Conservation (phyloP, 2,113 vertebrate species). For the Porphyrio hochstetteri region DNA sequence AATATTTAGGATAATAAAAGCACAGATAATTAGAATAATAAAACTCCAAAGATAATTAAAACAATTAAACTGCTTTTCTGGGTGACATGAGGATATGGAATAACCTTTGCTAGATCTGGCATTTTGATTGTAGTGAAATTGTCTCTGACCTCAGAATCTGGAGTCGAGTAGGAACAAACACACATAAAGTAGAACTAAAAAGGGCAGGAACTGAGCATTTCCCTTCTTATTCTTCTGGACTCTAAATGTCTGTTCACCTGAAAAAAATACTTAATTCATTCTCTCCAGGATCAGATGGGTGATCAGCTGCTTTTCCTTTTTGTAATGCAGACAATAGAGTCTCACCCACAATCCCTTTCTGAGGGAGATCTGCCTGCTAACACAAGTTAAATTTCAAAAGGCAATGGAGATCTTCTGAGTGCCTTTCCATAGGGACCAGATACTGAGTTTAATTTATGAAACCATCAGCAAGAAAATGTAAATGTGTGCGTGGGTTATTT, state of each 20-base stretch:
- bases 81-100: not conserved
- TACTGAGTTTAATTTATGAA: not conserved
- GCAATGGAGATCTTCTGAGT: not conserved
- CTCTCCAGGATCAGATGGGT: not conserved
- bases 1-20: slow-evolving; percentile 23
- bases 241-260: not conserved
- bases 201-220: not conserved
- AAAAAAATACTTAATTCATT: not conserved
- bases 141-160: not conserved
- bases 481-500: not conserved
- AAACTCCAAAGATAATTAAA: slow-evolving; percentile 27
- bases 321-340: not conserved
- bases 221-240: not conserved
- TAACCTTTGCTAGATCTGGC: not conserved
- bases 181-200: not conserved
- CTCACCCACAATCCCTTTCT: not conserved
- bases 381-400: not conserved
- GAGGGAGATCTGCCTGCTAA: not conserved
- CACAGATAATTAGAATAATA: slow-evolving; percentile 22
- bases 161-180: not conserved
- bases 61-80: not conserved
- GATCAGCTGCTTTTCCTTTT: not conserved
- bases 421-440: not conserved
- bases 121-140: not conserved
- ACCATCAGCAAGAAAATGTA: not conserved